These are phyloP conservation scores for Alosa alosa DNA, from an alignment of 2,113 vertebrate species.

Conservation along the genomic window DNA sequence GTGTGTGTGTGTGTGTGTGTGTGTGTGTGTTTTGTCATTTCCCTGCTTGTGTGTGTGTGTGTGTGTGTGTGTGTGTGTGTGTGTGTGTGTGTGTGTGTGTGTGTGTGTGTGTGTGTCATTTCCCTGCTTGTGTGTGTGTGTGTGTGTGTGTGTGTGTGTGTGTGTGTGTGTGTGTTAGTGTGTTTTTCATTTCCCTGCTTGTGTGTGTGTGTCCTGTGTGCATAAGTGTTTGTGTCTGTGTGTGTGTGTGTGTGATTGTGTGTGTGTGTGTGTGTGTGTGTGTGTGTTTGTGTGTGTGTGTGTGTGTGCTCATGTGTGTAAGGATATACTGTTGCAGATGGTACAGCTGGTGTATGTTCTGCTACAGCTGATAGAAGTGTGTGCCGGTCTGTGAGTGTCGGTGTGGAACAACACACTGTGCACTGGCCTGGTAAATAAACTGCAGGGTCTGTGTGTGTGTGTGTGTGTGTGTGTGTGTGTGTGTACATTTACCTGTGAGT, in stretches of 20 bases:
- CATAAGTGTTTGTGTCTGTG: background rate
- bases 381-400: background rate
- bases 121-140: background rate
- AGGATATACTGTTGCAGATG: too few species aligned
- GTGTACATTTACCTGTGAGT: background rate
- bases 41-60: background rate
- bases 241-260: too few species aligned
- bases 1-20: background rate
- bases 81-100: background rate
- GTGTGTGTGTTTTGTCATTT: background rate
- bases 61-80: too few species aligned
- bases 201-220: background rate
- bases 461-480: background rate
- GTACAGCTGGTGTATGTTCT: too few species aligned
- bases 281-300: background rate
- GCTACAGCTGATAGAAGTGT: background rate
- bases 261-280: background rate
- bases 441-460: background rate
- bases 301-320: background rate
- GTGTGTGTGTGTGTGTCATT: too few species aligned
- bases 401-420: background rate
- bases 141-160: background rate
- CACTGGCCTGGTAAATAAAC: background rate
- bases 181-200: too few species aligned
- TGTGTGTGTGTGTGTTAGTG: background rate